phyloP scores from a whole-genome alignment of 2,113 vertebrate genomes.

The Grantiella picta region DNA sequence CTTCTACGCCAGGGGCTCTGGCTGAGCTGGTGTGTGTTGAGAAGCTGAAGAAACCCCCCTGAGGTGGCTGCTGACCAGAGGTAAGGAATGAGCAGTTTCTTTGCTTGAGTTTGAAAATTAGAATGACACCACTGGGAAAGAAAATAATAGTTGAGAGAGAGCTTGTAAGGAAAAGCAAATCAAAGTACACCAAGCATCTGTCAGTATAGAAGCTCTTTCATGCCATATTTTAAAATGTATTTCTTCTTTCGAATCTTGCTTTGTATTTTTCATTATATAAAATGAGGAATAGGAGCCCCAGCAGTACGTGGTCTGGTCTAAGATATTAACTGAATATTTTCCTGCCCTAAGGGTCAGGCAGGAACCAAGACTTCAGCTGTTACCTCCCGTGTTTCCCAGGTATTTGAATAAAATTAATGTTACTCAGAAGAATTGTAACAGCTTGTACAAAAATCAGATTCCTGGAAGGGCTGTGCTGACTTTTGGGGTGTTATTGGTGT shows the following conservation, averaged over 20 bases:
- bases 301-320: neutral
- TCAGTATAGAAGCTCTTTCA: neutral
- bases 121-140: neutral
- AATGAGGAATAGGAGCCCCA: neutral
- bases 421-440: neutral
- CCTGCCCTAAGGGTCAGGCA: neutral
- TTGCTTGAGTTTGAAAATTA: neutral
- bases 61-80: neutral
- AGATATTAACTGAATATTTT: neutral
- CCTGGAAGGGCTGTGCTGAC: neutral
- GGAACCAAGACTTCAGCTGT: neutral
- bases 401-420: neutral
- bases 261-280: neutral
- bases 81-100: neutral
- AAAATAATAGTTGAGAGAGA: neutral
- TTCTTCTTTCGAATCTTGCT: neutral
- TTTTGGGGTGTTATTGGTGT: neutral
- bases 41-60: neutral
- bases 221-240: neutral
- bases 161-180: slow-evolving; percentile 23
- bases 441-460: neutral
- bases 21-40: neutral
- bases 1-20: neutral
- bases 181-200: neutral
- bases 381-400: neutral